phyloP scores from a whole-genome alignment of 2,113 vertebrate species.

The Neomonachus schauinslandi region DNA sequence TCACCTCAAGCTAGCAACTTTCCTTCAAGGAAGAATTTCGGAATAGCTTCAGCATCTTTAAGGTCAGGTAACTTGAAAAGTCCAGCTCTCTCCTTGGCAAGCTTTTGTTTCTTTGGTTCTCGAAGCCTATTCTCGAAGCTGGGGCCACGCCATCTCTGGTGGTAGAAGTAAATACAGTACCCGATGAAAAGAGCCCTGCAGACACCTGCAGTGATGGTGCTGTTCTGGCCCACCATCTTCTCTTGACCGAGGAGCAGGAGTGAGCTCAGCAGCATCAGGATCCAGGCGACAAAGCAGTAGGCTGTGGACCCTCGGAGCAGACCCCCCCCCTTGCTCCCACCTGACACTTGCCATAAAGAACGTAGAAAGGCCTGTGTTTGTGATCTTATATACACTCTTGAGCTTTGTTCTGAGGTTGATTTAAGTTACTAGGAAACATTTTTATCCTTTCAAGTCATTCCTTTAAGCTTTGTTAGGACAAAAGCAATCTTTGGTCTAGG shows the following conservation, averaged over 20 bases:
- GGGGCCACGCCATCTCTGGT: not conserved
- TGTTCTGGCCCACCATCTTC: not conserved
- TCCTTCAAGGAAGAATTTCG: conserved; percentile 95
- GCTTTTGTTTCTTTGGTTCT: conserved; percentile 84
- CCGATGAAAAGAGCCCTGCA: not conserved
- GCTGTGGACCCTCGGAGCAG: not conserved
- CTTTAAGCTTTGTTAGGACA: not conserved
- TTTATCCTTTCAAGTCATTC: not conserved
- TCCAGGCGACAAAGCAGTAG: not conserved
- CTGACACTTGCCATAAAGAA: not conserved
- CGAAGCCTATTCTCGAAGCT: not conserved
- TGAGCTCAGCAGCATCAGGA: no score
- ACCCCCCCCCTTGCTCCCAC: not conserved
- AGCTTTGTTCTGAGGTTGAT: not conserved
- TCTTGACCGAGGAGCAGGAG: not conserved
- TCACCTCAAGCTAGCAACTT: conserved; percentile 92
- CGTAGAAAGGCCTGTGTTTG: not conserved
- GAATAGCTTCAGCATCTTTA: conserved; percentile 92
- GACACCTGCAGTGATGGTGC: not conserved
- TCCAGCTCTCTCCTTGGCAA: conserved; percentile 84
- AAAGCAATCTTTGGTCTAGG: not conserved
- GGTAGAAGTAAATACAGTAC: not conserved
- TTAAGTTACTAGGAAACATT: not conserved
- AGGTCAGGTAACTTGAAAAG: conserved; percentile 91
- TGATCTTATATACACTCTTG: not conserved